Conservation (phyloP, 1,140 invertebrate genomes). For the Trichonephila inaurata region DNA sequence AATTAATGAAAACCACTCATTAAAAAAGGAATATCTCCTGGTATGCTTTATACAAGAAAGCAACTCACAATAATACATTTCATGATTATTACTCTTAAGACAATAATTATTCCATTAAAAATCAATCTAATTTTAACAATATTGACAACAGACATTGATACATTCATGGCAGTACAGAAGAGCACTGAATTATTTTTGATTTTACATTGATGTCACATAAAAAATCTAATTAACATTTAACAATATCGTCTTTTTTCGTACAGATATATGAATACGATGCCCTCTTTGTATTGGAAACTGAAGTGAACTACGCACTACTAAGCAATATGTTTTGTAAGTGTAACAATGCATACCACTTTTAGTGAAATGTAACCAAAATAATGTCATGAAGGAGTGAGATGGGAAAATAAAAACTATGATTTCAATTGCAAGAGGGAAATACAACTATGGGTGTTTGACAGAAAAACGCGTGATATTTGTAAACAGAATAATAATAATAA, state of each 20-base stretch:
- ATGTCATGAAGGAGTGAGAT: not conserved
- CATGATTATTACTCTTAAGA: too few relatives aligned
- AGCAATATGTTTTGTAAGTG: not conserved
- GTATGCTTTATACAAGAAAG: too few relatives aligned
- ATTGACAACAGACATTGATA: too few relatives aligned
- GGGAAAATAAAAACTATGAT: not conserved
- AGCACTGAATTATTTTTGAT: too few relatives aligned
- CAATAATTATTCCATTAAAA: too few relatives aligned
- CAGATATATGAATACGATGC: not conserved
- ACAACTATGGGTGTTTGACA: not conserved
- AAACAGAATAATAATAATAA: constrained; percentile 27
- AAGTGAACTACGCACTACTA: not conserved
- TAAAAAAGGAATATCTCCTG: too few relatives aligned
- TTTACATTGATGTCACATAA: too few relatives aligned
- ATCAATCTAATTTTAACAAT: too few relatives aligned
- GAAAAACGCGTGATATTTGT: not conserved
- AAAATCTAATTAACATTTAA: not conserved
- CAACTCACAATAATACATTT: too few relatives aligned
- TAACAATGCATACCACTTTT: not conserved
- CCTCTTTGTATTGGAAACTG: not conserved
- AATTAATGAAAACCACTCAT: too few relatives aligned
- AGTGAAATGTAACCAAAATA: not conserved
- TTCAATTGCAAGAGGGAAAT: not conserved
- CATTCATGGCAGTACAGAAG: too few relatives aligned
- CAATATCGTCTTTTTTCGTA: not conserved